Evolutionary conservation across 2,797 vertebrate species (phyloP), one percentile per base, ranked within the genome.

Genomic region (Falco biarmicus): DNA sequence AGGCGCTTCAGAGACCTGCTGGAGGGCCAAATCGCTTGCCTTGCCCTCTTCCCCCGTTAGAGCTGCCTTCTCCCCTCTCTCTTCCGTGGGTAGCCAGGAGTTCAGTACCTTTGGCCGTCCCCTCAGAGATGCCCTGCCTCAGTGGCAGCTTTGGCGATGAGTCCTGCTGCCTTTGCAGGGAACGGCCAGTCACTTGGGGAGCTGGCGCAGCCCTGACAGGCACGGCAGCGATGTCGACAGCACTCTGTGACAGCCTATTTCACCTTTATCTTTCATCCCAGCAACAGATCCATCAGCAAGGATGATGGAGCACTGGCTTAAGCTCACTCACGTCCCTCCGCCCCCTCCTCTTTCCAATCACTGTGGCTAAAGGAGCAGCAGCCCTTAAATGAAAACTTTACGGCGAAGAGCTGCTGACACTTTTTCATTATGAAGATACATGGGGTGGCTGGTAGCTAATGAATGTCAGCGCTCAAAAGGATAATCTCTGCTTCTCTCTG

Each of bases 401-500:
- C 5, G 31, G 94, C 57, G 18, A 96, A 83, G 94, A 87, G 83
- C 73, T 77, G 85, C 96, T 97, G 97, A 98, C 96, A 95, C 86
- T 94, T 92, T 92, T 98, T 97, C 97, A 87, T 92, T 97, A 97
- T 93, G 95, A 98, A 98, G 98, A 98, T 97, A 83, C 98, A 98
- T 98, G 96, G 95, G 93, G 96, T 97, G 93, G 90, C 95, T 97
- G 88, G 95, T 88, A 94, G 96, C 97, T 98, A 98, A 98, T 97
- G 98, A 98, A 97, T 97, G 97, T 97, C 97, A 95, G 96, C 50
- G 86, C 97, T 98, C 83, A 60, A 96, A 98, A 98, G 97, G 97
- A 98, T 98, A 98, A 98, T 98, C 97, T 98, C 97, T 50, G 97
- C 95, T 97, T 97, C 97, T 98, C 93, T 93, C 97, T 97, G 97